Base-by-base conservation (phyloP, 2,888 invertebrate species). In the Noctua pronuba region DNA sequence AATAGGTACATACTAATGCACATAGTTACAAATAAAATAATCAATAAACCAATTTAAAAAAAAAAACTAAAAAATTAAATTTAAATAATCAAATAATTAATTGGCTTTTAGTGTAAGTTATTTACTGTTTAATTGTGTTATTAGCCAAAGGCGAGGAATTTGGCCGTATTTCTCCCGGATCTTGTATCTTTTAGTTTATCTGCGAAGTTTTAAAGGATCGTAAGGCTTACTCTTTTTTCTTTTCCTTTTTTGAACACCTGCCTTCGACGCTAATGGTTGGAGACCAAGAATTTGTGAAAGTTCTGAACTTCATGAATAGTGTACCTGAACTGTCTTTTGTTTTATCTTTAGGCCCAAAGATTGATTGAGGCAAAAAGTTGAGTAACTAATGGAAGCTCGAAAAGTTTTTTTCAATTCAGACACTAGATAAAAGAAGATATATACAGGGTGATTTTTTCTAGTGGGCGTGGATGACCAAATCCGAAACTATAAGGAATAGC, bases 101-200 rank as follows among this genome's bases (percentile, higher is more conserved):
- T 88, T 88, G 80, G 77, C 77, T 84, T 80, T 52, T 75, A 74
- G 76, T 80, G 77, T 71, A 79, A 80, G 67, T 88, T 79, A 85
- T 87, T 87, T 87, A 87, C 78, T 70, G 79, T 85, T 79, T 84
- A 82, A 82, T 80, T 84, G 75, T 80, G 38, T 88, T 80, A 80
- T 80, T 83, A 82, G 85, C 62, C 82, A 18, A 73, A 62, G 68
- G 75, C 46, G 66, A 68, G 67, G 18, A 80, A 77, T 73, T 79
- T 1, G 38, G 67, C 49, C 38, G 41, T 84, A 66, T 75, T 74
- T 66, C 58, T n/a, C 41, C n/a, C 46, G 49, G 71, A 68, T 74
- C 71, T 73, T 66, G 55, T 74, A 77, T 58, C 31, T 60, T 69
- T 66, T 64, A 58, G 58, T 65, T 83, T 78, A 83, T 75, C 62